Conservation (phyloP, 2,113 vertebrate genomes). For the Syngnathus floridae region DNA sequence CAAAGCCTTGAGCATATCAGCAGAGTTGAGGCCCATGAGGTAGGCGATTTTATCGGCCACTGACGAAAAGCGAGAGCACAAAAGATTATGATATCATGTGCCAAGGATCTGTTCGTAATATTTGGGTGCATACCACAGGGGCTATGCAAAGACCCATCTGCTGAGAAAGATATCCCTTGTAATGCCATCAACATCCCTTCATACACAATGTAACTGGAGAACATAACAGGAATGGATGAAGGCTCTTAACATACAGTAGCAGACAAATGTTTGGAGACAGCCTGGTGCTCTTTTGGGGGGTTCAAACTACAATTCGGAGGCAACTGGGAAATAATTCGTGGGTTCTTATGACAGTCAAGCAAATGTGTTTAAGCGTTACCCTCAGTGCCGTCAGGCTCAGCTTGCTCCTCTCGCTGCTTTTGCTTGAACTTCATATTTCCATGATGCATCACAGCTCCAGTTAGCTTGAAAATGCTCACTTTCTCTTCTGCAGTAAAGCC, state of each 20-base stretch:
- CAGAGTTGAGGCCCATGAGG: conserved; percentile 74
- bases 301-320: neutral
- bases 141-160: conserved; percentile 3
- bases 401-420: conserved; percentile 82
- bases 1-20: conserved; percentile 69
- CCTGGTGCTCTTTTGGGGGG: neutral
- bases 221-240: neutral
- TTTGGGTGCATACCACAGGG: neutral
- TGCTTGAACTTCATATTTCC: conserved; percentile 89
- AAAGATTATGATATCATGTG: conserved; percentile 24
- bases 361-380: conserved; percentile 53
- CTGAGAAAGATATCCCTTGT: neutral
- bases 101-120: neutral
- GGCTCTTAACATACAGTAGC: neutral
- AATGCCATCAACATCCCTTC: neutral
- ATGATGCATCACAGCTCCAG: conserved; percentile 82
- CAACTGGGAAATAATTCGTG: too few relatives aligned
- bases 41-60: conserved; percentile 74
- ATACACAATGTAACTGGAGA: conserved; percentile 8
- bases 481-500: conserved; percentile 81
- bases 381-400: conserved; percentile 84
- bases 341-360: too few relatives aligned
- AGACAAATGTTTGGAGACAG: neutral
- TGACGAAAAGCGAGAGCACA: conserved; percentile 26
- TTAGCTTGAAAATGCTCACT: conserved; percentile 76